phyloP scores from a whole-genome alignment of 2,113 vertebrate genomes.

The Caranx melampygus region DNA sequence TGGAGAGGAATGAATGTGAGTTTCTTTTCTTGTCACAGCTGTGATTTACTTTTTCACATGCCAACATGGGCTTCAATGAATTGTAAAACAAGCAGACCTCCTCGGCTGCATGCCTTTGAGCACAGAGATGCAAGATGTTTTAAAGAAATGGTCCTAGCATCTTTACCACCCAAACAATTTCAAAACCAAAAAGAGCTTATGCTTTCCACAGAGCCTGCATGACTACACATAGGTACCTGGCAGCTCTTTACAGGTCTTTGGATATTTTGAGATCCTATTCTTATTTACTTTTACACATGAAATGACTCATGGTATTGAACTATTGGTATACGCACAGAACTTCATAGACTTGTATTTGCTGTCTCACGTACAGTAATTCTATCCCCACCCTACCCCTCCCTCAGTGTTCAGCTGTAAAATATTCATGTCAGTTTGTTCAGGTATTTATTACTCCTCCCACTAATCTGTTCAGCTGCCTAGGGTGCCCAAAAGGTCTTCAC shows the following conservation, averaged over 20 bases:
- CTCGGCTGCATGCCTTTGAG: too few relatives aligned
- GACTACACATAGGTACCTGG: too few relatives aligned
- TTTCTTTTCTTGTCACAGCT: too few relatives aligned
- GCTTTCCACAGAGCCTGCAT: too few relatives aligned
- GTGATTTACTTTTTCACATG: background rate
- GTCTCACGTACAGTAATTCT: background rate
- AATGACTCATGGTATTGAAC: background rate
- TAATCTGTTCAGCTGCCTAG: slow-evolving; percentile 18
- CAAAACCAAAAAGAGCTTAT: too few relatives aligned
- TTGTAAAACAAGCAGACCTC: background rate
- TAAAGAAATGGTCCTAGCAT: background rate
- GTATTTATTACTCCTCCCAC: slow-evolving; percentile 9
- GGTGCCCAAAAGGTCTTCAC: background rate
- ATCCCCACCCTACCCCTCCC: background rate
- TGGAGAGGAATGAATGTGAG: too few relatives aligned
- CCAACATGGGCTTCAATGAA: background rate
- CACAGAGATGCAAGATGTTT: background rate
- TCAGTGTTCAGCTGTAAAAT: background rate
- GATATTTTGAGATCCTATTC: too few relatives aligned
- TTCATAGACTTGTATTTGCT: background rate
- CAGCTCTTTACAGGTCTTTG: too few relatives aligned
- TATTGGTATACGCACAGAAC: background rate
- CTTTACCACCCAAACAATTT: background rate
- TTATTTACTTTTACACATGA: background rate
- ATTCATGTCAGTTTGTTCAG: slow-evolving; percentile 10